Percentiles rank a stretch among this genome's conserved stretches.
Evolutionary conservation across 2,797 vertebrate species (phyloP).

Genomic region (Morelia viridis): DNA sequence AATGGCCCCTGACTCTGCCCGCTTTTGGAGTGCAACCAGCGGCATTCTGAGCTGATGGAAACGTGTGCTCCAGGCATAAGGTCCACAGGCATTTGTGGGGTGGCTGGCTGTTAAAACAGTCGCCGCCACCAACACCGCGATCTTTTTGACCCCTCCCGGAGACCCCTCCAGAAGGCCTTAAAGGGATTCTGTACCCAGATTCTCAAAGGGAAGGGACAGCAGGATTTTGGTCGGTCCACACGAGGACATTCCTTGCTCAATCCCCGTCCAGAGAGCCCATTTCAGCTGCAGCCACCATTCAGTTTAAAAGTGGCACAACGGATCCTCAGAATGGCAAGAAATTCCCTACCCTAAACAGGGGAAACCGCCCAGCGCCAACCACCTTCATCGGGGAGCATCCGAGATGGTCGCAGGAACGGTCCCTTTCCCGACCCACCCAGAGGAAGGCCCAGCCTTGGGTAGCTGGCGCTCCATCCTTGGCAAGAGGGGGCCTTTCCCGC

Average conservation of each 20-base stretch:
- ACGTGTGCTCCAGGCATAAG: neutral
- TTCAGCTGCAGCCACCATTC: neutral
- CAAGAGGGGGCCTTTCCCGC: too few relatives aligned
- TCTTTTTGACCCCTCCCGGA: neutral
- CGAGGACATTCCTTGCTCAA: neutral
- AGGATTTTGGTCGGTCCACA: neutral
- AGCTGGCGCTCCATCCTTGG: too few relatives aligned
- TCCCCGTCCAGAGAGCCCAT: neutral
- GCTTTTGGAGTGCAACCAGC: neutral
- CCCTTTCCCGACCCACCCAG: neutral
- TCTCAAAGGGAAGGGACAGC: neutral
- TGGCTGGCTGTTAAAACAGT: neutral
- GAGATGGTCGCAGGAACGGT: neutral
- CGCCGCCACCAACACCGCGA: neutral
- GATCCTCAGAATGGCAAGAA: neutral
- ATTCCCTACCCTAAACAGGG: neutral
- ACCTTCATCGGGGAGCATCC: neutral
- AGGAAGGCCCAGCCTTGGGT: neutral
- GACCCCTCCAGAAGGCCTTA: neutral
- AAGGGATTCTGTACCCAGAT: neutral
- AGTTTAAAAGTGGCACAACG: neutral
- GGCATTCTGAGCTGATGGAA: neutral
- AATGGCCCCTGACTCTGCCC: neutral
- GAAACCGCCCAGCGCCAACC: neutral
- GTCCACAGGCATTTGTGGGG: neutral